Percentiles rank a stretch among this genome's conserved stretches.
Conservation (phyloP, 2,888 invertebrate species). For the Kryphioiulus occultus region DNA sequence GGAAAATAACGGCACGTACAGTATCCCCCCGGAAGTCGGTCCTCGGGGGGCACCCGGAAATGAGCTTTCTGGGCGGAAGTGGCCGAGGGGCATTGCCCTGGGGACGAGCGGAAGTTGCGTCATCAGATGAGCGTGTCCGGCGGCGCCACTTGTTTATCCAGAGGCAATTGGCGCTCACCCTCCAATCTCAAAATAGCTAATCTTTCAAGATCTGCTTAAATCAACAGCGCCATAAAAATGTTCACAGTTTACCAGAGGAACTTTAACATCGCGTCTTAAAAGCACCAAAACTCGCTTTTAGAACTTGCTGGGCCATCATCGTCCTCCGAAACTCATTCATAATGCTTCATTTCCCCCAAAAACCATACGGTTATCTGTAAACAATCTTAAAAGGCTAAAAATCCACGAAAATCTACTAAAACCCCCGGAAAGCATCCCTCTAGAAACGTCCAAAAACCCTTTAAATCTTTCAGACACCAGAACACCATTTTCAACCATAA, state of each 20-base stretch:
- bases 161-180: background rate
- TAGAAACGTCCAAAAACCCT: no score
- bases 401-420: no score
- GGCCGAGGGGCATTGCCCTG: background rate
- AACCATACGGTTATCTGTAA: no score
- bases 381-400: no score
- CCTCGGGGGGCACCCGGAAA: background rate
- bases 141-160: background rate
- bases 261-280: background rate
- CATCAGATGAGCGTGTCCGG: background rate
- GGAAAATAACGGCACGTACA: background rate
- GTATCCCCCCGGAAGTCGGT: background rate
- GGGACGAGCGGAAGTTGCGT: background rate
- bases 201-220: background rate
- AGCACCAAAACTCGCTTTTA: background rate
- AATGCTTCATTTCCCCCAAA: background rate
- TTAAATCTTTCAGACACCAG: no score
- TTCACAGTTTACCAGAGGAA: background rate
- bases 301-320: background rate
- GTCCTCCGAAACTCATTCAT: background rate
- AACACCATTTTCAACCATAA: no score
- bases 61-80: background rate
- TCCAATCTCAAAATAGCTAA: background rate
- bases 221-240: background rate
- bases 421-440: no score